Evolutionary conservation across 2,888 invertebrate species (phyloP).

Genomic region (Hofmannophila pseudospretella): DNA sequence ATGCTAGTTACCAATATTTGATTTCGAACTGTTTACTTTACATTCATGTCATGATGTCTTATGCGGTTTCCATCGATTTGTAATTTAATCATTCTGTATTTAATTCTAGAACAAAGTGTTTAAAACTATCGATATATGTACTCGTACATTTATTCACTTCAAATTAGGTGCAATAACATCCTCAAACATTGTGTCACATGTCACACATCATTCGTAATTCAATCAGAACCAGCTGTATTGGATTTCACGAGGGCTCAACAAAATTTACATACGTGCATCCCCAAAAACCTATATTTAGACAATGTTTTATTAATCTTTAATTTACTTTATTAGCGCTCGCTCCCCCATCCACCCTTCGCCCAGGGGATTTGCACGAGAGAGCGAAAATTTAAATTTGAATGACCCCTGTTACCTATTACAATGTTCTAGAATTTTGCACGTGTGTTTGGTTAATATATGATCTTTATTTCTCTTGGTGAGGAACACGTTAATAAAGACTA

Average conservation of each 20-base stretch:
- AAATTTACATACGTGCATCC: conserved; percentile 61
- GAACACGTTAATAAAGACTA: too few relatives aligned
- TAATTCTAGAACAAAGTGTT: too few relatives aligned
- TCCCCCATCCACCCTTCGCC: conserved; percentile 61
- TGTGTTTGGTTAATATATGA: conserved; percentile 1
- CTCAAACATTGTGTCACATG: conserved; percentile 23
- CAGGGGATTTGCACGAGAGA: conserved; percentile 61
- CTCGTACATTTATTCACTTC: too few relatives aligned
- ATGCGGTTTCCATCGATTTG: too few relatives aligned
- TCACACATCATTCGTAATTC: conserved; percentile 37
- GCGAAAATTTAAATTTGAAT: conserved; percentile 75
- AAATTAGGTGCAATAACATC: too few relatives aligned
- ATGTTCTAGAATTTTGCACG: conserved; percentile 9
- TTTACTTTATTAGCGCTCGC: conserved; percentile 73
- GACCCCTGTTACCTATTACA: conserved; percentile 40
- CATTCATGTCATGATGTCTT: too few relatives aligned
- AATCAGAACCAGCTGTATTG: conserved; percentile 41
- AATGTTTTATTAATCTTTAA: conserved; percentile 78
- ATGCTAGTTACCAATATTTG: too few relatives aligned
- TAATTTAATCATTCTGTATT: too few relatives aligned
- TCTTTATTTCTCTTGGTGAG: too few relatives aligned
- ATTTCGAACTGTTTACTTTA: too few relatives aligned
- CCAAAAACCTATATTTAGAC: conserved; percentile 64
- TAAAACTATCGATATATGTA: too few relatives aligned
- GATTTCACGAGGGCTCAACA: conserved; percentile 40